Evolutionary conservation across 2,113 vertebrate genomes (phyloP), one percentile per base, ranked within the genome.

Genomic region (Pterophyllum scalare): DNA sequence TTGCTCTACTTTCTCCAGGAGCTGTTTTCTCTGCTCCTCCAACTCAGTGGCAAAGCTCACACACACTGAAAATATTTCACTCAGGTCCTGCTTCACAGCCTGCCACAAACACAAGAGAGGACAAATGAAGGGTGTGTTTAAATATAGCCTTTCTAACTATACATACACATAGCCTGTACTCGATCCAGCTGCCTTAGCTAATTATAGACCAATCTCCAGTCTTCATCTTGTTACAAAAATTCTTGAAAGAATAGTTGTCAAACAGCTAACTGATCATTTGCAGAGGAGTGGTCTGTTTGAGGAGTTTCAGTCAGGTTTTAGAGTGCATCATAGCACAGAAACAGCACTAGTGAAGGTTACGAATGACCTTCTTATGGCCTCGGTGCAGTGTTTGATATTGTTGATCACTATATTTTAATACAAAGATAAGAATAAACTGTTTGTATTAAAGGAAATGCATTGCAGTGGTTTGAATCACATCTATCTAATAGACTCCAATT

Each of bases 1-100:
- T 19, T 86, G 61, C 52, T 62, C 80, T 4, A 94, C 86, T 49
- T 88, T 93, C 62, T 94, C 77, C 88, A 92, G 87, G 4, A 96
- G 91, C 81, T 92, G 82, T 72, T 89, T 95, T 83, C 93, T 94
- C 84, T 94, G 92, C n/a, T 91, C 90, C 79, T 95, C 93, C 80
- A 96, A 88, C 83, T 95, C 94, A 5, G 88, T 81, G 56, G 93
- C 88, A 75, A 93, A 95, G 49, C 72, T 90, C 67, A 92, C 59
- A 22, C 94, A 96, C 8, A 92, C 85, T 1, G 91, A 87, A 60
- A 93, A 94, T 15, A 96, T 72, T 65, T 95, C 93, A 33, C 91
- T 93, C 75, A 96, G 62, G 70, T 93, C 93, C 74, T 91, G 91
- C 81, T 95, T 96, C 77, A 95, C 70, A 14, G 72, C 88, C 95